Evolutionary conservation across 2,888 invertebrate genomes (phyloP), one percentile per base, ranked within the genome.

Genomic region (Caenorhabditis becei): DNA sequence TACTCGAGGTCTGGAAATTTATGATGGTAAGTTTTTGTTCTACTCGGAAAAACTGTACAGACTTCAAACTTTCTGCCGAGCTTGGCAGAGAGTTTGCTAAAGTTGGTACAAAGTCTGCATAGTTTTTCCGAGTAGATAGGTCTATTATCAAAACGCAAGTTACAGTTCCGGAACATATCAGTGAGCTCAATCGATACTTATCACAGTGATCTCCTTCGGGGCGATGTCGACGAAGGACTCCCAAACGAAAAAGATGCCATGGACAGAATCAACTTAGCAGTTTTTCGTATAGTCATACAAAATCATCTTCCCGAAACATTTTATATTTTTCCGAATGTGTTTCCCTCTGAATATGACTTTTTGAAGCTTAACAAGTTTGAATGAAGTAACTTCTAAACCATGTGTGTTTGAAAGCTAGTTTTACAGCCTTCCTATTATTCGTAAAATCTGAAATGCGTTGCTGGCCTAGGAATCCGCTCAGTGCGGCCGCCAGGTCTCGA

Each of bases 1-100:
- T 77, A n/a, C n/a, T 67, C 4, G 81, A 81, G 59, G n/a, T 81
- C n/a, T 81, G 81, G 81, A 20, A 44, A 28, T 72, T 70, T 28
- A 53, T 81, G 10, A 35, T 61, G 61, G 79, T 72, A 14, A 35
- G 61, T 16, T 26, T 44, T 56, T 35, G n/a, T n/a, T n/a, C n/a
- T n/a, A n/a, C n/a, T n/a, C n/a, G n/a, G n/a, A n/a, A n/a, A n/a
- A n/a, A n/a, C n/a, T n/a, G n/a, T n/a, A n/a, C n/a, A n/a, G n/a
- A n/a, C n/a, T n/a, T n/a, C n/a, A n/a, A n/a, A n/a, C n/a, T n/a
- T n/a, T n/a, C n/a, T n/a, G n/a, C n/a, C n/a, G n/a, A n/a, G n/a
- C n/a, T n/a, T n/a, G n/a, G n/a, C n/a, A n/a, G n/a, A n/a, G n/a
- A n/a, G n/a, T n/a, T n/a, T n/a, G n/a, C n/a, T n/a, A n/a, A n/a